Evolutionary conservation across 2,888 invertebrate genomes (phyloP).

Genomic region (Gymnoscelis rufifasciata): DNA sequence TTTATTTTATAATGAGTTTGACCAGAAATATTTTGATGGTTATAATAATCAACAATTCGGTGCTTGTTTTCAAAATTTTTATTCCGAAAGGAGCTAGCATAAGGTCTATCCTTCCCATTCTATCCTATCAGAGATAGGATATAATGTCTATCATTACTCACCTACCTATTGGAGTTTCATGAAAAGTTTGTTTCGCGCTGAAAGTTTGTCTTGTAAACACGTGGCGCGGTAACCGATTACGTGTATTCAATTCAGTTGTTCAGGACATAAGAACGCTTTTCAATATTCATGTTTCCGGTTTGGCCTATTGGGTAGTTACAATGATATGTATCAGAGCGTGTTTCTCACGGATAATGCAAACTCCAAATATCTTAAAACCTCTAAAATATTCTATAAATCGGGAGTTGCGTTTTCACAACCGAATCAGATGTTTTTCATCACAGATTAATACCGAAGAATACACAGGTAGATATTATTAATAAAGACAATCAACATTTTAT

Average conservation of each 20-base stretch:
- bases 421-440: slow-evolving; percentile 14
- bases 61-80: too few species aligned
- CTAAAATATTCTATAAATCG: slow-evolving; percentile 4
- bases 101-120: too few species aligned
- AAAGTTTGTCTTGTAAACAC: slow-evolving; percentile 67
- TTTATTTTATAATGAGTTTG: too few species aligned
- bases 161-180: slow-evolving; percentile 9
- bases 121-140: too few species aligned
- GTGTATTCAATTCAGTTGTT: slow-evolving; percentile 56
- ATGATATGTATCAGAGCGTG: slow-evolving; percentile 47
- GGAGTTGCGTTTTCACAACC: not conserved
- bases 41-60: too few species aligned
- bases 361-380: slow-evolving; percentile 13
- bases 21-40: too few species aligned
- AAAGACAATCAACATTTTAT: too few species aligned
- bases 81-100: too few species aligned
- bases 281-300: slow-evolving; percentile 64
- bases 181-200: slow-evolving; percentile 55
- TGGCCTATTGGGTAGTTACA: not conserved
- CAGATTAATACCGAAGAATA: slow-evolving; percentile 15
- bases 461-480: too few species aligned
- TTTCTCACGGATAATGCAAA: slow-evolving; percentile 30
- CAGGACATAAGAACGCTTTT: slow-evolving; percentile 69
- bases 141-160: too few species aligned
- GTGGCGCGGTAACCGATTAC: slow-evolving; percentile 52